A percentile compares a stretch with the other conserved stretches of the same genome.
These are phyloP conservation scores for Aphaenogaster rudis DNA, from an alignment of 1,140 invertebrate species.

Conservation along the genomic window DNA sequence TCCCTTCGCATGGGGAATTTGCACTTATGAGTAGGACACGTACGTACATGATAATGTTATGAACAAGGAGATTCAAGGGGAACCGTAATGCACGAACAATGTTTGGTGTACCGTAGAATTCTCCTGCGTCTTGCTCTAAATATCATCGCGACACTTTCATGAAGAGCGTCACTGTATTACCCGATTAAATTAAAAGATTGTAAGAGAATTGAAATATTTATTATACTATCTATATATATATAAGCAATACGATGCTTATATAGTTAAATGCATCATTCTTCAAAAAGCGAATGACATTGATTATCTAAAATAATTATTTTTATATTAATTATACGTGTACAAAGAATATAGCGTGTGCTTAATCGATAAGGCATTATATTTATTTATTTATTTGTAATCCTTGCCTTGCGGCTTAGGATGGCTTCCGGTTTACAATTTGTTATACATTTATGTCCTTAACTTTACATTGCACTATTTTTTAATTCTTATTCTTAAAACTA, in stretches of 20 bases:
- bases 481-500: no score
- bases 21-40: constrained; percentile 55
- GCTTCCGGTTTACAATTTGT: no score
- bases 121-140: constrained; percentile 36
- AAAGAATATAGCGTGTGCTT: background rate
- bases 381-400: no score
- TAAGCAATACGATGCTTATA: background rate
- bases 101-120: constrained; percentile 62
- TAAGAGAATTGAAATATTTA: background rate
- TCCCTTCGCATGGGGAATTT: constrained; percentile 29
- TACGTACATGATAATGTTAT: constrained; percentile 67
- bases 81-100: constrained; percentile 77
- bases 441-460: no score
- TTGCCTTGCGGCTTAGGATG: no score
- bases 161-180: background rate
- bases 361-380: background rate
- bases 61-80: constrained; percentile 46
- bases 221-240: background rate
- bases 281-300: background rate
- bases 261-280: background rate
- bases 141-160: background rate
- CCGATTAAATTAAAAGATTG: background rate
- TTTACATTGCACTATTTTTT: no score
- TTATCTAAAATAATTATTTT: constrained; percentile 10
- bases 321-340: background rate